Base-by-base conservation (phyloP, 2,113 vertebrate species). In the Martes martes region DNA sequence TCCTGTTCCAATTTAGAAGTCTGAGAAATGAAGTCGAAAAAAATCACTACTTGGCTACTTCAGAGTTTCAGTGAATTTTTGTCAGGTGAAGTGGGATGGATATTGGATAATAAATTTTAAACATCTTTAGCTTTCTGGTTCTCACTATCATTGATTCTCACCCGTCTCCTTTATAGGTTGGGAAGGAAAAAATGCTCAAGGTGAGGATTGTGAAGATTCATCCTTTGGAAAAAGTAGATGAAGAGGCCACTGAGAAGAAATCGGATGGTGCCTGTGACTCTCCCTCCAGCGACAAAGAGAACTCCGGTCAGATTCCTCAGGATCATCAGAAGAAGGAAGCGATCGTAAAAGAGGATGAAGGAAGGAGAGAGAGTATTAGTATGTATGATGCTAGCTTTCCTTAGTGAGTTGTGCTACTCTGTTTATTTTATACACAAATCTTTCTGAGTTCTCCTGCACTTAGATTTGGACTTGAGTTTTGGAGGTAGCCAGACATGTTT, bases 271-370 rank as follows among this genome's bases (percentile, higher is more conserved):
- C 99, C 19, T 99, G 99, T 52, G 99, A 99, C 97, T 99, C 99
- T 85, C 99, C 99, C 0, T 99, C 99, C 92, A 99, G 99, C 82
- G 99, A 99, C 98, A 99, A 99, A 97, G 99, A 99, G 96, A 99
- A 99, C 18, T 99, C 99, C 84, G 99, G 99, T 97, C 99, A 99
- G 92, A 98, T 97, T 4, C 98, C 98, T 67, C 99, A 99, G 98
- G 99, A 99, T 97, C 99, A 99, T 98, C 99, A 99, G 96, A 99
- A 99, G 97, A 99, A 99, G 96, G 99, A 99, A 95, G 95, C 98
- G 36, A 16, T 97, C 19, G 90, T 98, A 50, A 98, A 99, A 96
- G 99, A 99, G 87, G 99, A 99, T 84, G 99, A 99, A 93, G 99
- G 87, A 98, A 99, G 99, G 95, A 99, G 99, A 96, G 99, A 99